Conservation (phyloP, 1,140 invertebrate genomes). For the Kradibia gibbosae region DNA sequence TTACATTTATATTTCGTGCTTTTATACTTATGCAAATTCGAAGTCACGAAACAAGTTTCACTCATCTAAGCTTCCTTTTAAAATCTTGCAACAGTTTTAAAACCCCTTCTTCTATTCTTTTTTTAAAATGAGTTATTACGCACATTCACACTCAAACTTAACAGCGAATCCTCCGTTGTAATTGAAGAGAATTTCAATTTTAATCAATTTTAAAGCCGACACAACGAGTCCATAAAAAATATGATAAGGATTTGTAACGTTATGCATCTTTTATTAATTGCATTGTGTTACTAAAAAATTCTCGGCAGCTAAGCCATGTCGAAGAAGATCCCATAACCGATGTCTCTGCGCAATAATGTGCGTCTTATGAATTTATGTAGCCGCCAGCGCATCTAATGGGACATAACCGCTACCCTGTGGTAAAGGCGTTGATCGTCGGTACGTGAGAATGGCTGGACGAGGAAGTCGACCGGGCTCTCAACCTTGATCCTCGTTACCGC, state of each 20-base stretch:
- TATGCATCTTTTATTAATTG: too few species aligned
- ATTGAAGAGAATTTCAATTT: too few species aligned
- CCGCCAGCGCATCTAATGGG: neutral
- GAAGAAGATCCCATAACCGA: neutral
- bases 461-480: neutral
- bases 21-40: too few species aligned
- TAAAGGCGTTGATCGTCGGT: slow-evolving; percentile 15
- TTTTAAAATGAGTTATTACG: too few species aligned
- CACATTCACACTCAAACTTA: too few species aligned
- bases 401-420: neutral
- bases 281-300: neutral
- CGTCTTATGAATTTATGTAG: neutral
- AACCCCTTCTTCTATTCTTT: too few species aligned
- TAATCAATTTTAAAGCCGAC: too few species aligned
- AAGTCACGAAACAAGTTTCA: neutral
- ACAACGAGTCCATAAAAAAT: too few species aligned
- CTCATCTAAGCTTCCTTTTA: neutral
- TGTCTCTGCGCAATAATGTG: too few species aligned
- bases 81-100: neutral
- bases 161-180: too few species aligned
- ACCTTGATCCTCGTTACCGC: slow-evolving; percentile 50
- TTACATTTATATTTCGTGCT: too few species aligned
- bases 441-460: slow-evolving; percentile 38
- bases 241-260: too few species aligned
- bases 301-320: neutral